A percentile compares a stretch with the other conserved stretches of the same genome.
These are phyloP conservation scores for Drosophila santomea DNA, from an alignment of 1,140 invertebrate species.

Conservation along the genomic window DNA sequence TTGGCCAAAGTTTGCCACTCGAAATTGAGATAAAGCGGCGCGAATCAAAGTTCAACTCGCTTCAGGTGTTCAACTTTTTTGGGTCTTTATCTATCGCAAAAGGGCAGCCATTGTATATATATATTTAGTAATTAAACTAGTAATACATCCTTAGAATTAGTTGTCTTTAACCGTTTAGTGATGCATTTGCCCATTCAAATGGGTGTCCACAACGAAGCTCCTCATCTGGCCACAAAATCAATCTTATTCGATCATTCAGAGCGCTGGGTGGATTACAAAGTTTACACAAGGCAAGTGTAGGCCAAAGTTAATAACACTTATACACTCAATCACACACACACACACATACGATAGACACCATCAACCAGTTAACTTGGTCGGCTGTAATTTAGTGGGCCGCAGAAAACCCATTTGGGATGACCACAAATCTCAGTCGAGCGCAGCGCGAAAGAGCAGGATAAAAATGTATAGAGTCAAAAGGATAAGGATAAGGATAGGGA, in stretches of 20 bases:
- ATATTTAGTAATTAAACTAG: too few species aligned
- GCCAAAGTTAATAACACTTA: conserved; percentile 64
- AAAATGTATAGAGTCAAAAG: background rate
- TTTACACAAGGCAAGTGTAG: conserved; percentile 66
- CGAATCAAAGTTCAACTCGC: conserved; percentile 11
- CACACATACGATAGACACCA: background rate
- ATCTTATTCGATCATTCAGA: conserved; percentile 6
- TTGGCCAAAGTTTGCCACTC: conserved; percentile 4
- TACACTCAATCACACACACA: conserved; percentile 8
- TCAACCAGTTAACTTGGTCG: conserved; percentile 28
- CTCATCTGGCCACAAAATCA: conserved; percentile 13
- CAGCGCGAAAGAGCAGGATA: conserved; percentile 6
- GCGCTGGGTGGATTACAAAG: conserved; percentile 48
- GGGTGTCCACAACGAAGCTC: background rate
- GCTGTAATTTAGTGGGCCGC: conserved; percentile 26
- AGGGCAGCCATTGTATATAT: too few species aligned
- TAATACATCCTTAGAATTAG: background rate
- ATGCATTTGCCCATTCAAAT: background rate
- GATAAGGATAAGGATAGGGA: conserved; percentile 13
- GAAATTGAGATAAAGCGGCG: conserved; percentile 18
- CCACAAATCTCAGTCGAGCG: conserved; percentile 40
- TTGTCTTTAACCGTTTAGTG: background rate
- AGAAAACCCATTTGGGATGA: conserved; percentile 41
- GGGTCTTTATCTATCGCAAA: background rate
- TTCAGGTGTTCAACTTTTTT: background rate